Base-by-base conservation (phyloP, 2,888 invertebrate species). In the Rotaria magnacalcarata region DNA sequence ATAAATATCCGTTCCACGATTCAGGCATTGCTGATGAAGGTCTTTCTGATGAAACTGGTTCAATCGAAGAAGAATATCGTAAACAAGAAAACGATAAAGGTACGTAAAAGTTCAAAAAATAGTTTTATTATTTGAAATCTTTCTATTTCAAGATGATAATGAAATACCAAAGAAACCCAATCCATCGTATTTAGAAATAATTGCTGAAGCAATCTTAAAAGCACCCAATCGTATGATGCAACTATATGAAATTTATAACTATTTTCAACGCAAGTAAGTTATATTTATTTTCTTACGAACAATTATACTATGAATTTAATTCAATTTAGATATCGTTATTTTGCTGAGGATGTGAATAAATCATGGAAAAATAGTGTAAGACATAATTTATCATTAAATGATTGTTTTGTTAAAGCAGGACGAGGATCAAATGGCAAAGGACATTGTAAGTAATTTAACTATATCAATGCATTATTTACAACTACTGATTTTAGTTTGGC, bases 351-450 rank as follows among this genome's bases (percentile, higher is more conserved):
- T 84, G 34, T 85, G 3, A 87, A 87, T 84, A 87, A 85, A 74
- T 85, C 87, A 16, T 87, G 87, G 87, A 85, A 80, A 75, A 87
- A 87, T 84, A 84, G 84, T 16, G 87, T 87, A 24, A 21, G 87
- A 54, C 87, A 87, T 43, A 87, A 87, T 60, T 85, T 87, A 54
- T 84, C 84, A 54, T 84, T 87, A 41, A 87, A 87, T 58, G 87
- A 87, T 43, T 87, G 87, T 56, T 87, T 87, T 67, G 67, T 87
- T 27, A 87, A 87, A 84, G 87, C 85, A 34, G 85, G 85, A 1
- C 60, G 85, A 27, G 87, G 87, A 43, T 58, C 58, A 11, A 87
- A 87, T 74, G 87, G 87, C 8, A 87, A 87, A 85, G 87, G 87
- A 41, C 80, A 87, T 84, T 87, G 47, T 84, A 27, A 52, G 84